phyloP scores from a whole-genome alignment of 1,140 invertebrate genomes.

The Ganaspis sp. region DNA sequence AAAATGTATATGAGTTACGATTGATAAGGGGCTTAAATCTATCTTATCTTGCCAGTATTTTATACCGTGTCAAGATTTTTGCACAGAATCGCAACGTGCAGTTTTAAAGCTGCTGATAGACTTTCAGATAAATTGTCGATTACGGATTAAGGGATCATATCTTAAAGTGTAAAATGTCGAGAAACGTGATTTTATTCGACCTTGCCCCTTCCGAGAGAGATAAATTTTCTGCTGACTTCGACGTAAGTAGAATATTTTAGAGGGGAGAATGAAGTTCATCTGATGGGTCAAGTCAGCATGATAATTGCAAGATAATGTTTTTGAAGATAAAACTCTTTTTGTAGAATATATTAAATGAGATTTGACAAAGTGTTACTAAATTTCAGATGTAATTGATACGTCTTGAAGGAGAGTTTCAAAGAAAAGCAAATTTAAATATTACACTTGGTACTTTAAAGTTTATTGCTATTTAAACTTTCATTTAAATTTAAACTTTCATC shows the following conservation, averaged over 20 bases:
- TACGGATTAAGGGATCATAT: neutral
- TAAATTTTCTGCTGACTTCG: constrained; percentile 6
- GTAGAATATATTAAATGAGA: neutral
- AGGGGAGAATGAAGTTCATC: neutral
- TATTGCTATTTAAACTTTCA: no score
- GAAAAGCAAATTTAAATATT: no score
- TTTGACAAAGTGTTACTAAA: no score
- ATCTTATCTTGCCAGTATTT: constrained; percentile 6
- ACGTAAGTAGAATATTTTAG: neutral
- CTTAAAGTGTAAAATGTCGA: neutral
- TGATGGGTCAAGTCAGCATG: constrained; percentile 9
- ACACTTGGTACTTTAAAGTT: no score
- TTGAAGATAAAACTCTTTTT: neutral
- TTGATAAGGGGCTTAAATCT: neutral
- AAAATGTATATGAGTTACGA: neutral
- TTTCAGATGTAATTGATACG: no score
- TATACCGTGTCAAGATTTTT: neutral
- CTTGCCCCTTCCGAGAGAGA: constrained; percentile 7
- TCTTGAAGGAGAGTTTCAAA: no score
- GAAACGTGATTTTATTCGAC: constrained; percentile 13
- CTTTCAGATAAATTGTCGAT: constrained; percentile 9
- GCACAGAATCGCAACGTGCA: neutral
- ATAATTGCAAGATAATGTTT: neutral
- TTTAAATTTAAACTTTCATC: no score
- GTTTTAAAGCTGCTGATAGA: constrained; percentile 2